These are phyloP conservation scores for Tortricodes alternella DNA, from an alignment of 2,888 invertebrate genomes.

Conservation along the genomic window DNA sequence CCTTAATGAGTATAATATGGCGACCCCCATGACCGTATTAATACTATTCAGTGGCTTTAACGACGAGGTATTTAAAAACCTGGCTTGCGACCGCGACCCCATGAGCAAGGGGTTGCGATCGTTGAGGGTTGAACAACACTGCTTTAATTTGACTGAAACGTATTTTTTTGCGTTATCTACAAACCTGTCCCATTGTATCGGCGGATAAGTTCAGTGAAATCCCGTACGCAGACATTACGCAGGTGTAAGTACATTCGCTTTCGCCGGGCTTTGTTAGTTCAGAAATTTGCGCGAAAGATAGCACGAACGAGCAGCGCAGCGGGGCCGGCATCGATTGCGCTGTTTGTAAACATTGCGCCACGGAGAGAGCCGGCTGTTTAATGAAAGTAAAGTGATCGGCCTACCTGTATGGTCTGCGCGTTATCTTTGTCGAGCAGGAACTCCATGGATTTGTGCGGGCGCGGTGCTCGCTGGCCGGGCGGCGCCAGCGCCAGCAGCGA, in stretches of 20 bases:
- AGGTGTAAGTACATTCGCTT: constrained; percentile 7
- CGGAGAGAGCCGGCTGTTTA: constrained; percentile 17
- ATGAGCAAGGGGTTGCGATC: no score
- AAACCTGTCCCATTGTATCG: no score
- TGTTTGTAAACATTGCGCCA: constrained; percentile 75
- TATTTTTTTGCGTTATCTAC: no score
- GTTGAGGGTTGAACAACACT: no score
- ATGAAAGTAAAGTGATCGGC: constrained; percentile 46
- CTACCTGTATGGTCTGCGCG: constrained; percentile 93
- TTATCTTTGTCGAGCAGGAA: constrained; percentile 96
- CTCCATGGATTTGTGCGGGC: constrained; percentile 96
- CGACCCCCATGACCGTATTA: no score
- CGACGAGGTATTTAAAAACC: no score
- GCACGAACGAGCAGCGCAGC: no score
- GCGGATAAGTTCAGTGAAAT: not conserved
- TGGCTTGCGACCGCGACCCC: no score
- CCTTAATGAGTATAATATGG: no score
- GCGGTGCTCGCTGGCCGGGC: constrained; percentile 73
- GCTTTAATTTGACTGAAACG: no score
- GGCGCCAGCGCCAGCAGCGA: constrained; percentile 79
- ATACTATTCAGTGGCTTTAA: no score
- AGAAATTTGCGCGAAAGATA: constrained; percentile 17
- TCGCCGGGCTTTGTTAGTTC: constrained; percentile 14
- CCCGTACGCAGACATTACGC: not conserved
- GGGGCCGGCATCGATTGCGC: constrained; percentile 55